phyloP scores from a whole-genome alignment of 23 tunicate species.

The Ciona savignyi region DNA sequence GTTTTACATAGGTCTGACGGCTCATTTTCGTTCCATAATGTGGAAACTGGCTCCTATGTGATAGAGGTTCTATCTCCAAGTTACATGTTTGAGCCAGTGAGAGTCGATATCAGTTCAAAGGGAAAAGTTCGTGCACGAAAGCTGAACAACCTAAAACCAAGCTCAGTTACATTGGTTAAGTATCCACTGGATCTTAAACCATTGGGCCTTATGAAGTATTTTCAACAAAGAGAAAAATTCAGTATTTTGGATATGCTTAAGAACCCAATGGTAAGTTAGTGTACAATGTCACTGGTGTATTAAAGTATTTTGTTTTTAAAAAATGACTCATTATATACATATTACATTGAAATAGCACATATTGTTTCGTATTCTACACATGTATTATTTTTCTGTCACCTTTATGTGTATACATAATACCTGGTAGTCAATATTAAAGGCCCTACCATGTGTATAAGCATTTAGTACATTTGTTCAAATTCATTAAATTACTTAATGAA shows the following conservation, averaged over 20 bases:
- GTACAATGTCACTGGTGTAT: too few relatives aligned
- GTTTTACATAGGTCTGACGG: conserved; percentile 54
- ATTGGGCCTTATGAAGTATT: conserved; percentile 47
- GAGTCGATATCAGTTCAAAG: conserved; percentile 54
- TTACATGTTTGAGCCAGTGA: conserved; percentile 67
- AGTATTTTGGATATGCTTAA: conserved; percentile 89
- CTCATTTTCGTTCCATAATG: conserved; percentile 56
- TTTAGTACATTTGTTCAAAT: too few relatives aligned
- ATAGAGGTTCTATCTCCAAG: conserved; percentile 54
- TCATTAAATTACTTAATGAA: too few relatives aligned
- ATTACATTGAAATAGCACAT: too few relatives aligned
- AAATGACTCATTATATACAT: too few relatives aligned
- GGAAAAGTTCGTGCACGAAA: conserved; percentile 80
- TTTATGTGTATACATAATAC: too few relatives aligned
- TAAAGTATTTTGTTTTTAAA: neutral
- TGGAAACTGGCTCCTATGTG: conserved; percentile 76
- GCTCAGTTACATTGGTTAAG: conserved; percentile 35
- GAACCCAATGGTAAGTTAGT: conserved; percentile 73
- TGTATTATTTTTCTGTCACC: too few relatives aligned
- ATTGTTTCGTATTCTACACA: too few relatives aligned
- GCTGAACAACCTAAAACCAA: conserved; percentile 64
- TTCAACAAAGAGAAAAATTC: conserved; percentile 80
- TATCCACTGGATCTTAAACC: conserved; percentile 87
- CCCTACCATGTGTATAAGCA: too few relatives aligned
- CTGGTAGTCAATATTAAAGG: too few relatives aligned